A percentile compares a stretch with the other conserved stretches of the same genome.
These are phyloP conservation scores for Spialia ferax DNA, from an alignment of 2,888 invertebrate genomes.

Conservation along the genomic window DNA sequence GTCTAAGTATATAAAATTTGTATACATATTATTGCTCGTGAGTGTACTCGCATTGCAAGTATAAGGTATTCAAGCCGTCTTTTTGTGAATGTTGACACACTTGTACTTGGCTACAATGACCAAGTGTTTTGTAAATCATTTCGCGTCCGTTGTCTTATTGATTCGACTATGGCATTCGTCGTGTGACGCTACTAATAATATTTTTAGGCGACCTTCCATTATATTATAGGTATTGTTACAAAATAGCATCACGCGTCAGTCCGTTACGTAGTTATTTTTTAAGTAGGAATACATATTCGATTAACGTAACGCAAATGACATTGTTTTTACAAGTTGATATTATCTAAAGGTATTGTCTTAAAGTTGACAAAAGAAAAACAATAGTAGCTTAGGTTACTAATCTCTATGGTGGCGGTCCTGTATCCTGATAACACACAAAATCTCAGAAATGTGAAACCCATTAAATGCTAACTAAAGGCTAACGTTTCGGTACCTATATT, in stretches of 20 bases:
- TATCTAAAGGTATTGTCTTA: no score
- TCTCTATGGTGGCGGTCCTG: no score
- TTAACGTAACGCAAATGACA: background rate
- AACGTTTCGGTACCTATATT: no score
- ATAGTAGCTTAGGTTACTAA: no score
- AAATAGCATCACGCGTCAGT: background rate
- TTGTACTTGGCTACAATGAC: constrained; percentile 45
- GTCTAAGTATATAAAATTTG: no score
- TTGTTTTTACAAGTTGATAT: background rate
- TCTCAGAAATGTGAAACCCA: no score
- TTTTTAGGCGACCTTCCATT: constrained; percentile 17
- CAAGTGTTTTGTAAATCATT: constrained; percentile 47
- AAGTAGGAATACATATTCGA: no score
- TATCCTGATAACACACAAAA: no score
- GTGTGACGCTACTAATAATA: constrained; percentile 18
- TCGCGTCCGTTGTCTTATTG: constrained; percentile 43
- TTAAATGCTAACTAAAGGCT: no score
- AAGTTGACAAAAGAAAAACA: no score
- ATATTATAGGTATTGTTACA: background rate
- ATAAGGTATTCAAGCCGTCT: constrained; percentile 16
- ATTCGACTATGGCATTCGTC: constrained; percentile 38
- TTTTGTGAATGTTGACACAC: constrained; percentile 44
- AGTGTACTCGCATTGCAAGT: background rate
- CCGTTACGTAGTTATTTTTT: background rate
- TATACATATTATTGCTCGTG: no score